Evolutionary conservation across 2,113 vertebrate genomes (phyloP), one percentile per base, ranked within the genome.

Genomic region (Rhineura floridana): DNA sequence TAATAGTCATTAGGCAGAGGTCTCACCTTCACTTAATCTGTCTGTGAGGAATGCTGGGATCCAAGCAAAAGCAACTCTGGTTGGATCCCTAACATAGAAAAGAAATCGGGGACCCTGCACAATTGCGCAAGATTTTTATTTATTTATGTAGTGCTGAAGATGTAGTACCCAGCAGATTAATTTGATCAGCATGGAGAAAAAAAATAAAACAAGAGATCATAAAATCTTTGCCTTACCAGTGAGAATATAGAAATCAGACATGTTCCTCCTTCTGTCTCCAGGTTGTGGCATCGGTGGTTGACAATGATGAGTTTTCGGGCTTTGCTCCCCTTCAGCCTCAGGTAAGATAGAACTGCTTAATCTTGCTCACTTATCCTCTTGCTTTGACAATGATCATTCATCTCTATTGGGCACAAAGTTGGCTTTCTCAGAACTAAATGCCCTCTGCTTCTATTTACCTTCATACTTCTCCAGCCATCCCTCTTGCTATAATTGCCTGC

Each of bases 301-400:
- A 98, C 81, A 97, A 98, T 85, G 99, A 99, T 3, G 92, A 91
- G 0, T 99, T 99, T 95, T 98, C 98, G 28, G 99, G 99, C 28
- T 99, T 99, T 67, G 98, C 99, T 33, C 98, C 99, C 1, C 96
- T 99, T 72, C 98, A 99, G 82, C 99, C 98, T 3, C 98, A 98
- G 97, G 99, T 99, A 89, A 96, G 91, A 12, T 1, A 30, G 10
- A 1, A 39, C 0, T n/a, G 39, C 81, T 4, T 30, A 15, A 2
- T 28, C 10, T 67, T 21, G 1, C 25, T 48, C 1, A 0, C 0
- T 46, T 36, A 2, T 17, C 21, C 3, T 50, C 3, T 62, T 36
- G 12, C 13, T 19, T 65, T 73, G 72, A 12, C 33, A 39, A n/a
- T 23, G 50, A 30, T 70, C 5, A 8, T 30, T 39, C 30, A 59